Evolutionary conservation across 2,888 invertebrate genomes (phyloP).

Genomic region (Trichogramma dendrolimi): DNA sequence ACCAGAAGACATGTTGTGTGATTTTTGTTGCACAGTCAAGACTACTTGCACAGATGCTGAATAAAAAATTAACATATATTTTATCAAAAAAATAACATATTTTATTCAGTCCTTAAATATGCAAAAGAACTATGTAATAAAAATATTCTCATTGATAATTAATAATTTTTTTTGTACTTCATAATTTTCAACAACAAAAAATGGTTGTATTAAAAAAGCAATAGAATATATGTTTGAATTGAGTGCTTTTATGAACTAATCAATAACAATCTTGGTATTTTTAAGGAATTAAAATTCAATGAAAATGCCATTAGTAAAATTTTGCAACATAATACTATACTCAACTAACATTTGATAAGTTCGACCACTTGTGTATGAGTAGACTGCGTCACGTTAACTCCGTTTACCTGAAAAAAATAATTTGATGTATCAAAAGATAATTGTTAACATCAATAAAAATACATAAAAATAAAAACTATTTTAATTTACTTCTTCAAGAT

Average conservation of each 20-base stretch:
- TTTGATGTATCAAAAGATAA: too few species aligned
- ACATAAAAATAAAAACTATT: background rate
- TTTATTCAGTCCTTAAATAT: background rate
- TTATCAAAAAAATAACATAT: background rate
- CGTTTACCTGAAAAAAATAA: constrained; percentile 70
- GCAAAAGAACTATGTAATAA: background rate
- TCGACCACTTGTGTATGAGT: constrained; percentile 94
- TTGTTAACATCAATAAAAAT: background rate
- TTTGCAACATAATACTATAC: background rate
- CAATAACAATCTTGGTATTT: background rate
- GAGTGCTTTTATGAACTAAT: background rate
- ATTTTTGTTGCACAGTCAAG: constrained; percentile 65
- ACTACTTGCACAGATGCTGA: constrained; percentile 66
- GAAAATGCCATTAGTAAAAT: background rate
- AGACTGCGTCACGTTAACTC: constrained; percentile 81
- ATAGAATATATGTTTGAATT: constrained; percentile 18
- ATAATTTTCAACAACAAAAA: background rate
- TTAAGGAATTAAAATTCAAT: background rate
- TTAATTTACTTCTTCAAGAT: background rate
- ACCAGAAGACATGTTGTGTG: constrained; percentile 40
- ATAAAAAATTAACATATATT: constrained; percentile 36
- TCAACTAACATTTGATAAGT: constrained; percentile 82
- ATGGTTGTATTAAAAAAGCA: constrained; percentile 26
- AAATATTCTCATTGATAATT: background rate
- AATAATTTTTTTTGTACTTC: background rate